Evolutionary conservation across 2,797 vertebrate species (phyloP).

Genomic region (Phylloscopus collybita): DNA sequence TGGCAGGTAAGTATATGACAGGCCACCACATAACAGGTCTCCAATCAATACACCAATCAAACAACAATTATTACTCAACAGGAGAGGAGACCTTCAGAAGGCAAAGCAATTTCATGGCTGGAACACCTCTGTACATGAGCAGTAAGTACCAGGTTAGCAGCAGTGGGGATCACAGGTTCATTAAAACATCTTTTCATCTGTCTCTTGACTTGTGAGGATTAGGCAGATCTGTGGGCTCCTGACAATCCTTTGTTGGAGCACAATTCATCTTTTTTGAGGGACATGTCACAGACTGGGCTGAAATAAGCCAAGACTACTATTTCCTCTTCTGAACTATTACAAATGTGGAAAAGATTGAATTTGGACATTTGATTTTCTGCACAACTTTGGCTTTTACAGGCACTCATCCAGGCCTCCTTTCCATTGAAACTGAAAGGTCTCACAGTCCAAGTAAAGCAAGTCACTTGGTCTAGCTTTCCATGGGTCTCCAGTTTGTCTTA

Average conservation of each 20-base stretch:
- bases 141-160: background rate
- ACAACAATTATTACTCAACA: background rate
- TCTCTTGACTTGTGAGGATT: background rate
- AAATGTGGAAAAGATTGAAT: background rate
- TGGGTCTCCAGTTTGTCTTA: background rate
- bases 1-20: background rate
- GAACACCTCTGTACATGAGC: fast-evolving
- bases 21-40: background rate
- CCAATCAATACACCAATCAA: background rate
- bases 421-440: background rate
- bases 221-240: background rate
- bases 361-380: background rate
- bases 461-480: background rate
- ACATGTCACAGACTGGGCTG: background rate
- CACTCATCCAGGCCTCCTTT: background rate
- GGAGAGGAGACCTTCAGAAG: background rate
- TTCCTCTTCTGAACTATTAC: background rate
- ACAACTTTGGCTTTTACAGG: background rate
- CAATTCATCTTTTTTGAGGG: background rate
- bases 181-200: background rate
- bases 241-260: background rate
- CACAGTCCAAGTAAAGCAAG: background rate
- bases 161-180: background rate
- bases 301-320: background rate
- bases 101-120: background rate